Evolutionary conservation across 2,888 invertebrate species (phyloP), one percentile per base, ranked within the genome.

Genomic region (Microplitis deprimator): DNA sequence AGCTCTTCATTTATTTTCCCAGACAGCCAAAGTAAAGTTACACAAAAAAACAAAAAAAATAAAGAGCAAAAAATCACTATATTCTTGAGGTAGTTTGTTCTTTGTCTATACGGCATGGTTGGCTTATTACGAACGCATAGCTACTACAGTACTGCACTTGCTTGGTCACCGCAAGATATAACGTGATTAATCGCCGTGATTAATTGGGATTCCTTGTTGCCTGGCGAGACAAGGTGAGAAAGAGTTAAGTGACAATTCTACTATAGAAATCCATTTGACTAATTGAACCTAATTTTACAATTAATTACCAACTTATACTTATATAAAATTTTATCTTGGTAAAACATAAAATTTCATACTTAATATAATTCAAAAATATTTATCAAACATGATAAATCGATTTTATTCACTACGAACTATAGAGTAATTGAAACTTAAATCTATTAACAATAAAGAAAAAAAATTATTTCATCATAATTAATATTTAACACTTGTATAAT

Each of bases 121-220:
- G 61, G 62, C 67, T 65, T 41, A 65, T 65, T 73, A 20, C 65
- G 29, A 64, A 40, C 65, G 65, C 20, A 59, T 39, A 40, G 29
- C n/a, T 38, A 17, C 13, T 20, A 50, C 65, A 65, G 20, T 59
- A 16, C 29, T 73, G 8, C 59, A n/a, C 7, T 38, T 65, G 29
- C 10, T 65, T 67, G 73, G 67, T 65, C 50, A 20, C 73, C 39
- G 41, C 67, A 73, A 73, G 73, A 73, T 73, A 73, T 73, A 67
- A 67, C 62, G 83, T 84, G 82, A 85, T 85, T 85, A 84, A 85
- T 85, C 74, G 79, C 71, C 75, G 81, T 85, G 82, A 85, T 85
- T 85, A 85, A 85, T 85, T 83, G 80, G 50, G 68, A 77, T 79
- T 78, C 78, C 29, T 74, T 59, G 40, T 65, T 73, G 64, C 29